A percentile compares a stretch with the other conserved stretches of the same genome.
phyloP scores from a whole-genome alignment of 2,888 invertebrate genomes.

The Agapostemon virescens region DNA sequence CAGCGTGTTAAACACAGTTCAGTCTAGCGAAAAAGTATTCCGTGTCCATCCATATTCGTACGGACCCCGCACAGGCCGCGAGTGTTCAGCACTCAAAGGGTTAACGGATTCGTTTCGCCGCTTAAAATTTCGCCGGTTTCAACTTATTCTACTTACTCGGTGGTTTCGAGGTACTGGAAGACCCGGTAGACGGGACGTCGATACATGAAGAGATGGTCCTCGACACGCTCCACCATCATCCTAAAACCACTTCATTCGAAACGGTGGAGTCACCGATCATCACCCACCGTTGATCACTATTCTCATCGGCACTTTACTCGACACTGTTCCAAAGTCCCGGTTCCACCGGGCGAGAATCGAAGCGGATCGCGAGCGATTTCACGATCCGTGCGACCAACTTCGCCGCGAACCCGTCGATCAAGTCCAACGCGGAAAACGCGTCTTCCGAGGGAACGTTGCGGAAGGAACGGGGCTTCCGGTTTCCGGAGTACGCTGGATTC shows the following conservation, averaged over 20 bases:
- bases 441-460: not conserved
- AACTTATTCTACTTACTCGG: constrained; percentile 86
- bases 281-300: constrained; percentile 62
- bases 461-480: too few species aligned
- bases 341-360: not conserved
- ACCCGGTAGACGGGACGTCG: constrained; percentile 90
- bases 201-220: constrained; percentile 89
- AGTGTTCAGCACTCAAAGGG: too few species aligned
- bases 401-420: not conserved
- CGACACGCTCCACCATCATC: constrained; percentile 88
- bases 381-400: not conserved
- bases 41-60: too few species aligned
- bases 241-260: constrained; percentile 78
- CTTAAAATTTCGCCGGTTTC: too few species aligned
- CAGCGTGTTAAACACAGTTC: too few species aligned
- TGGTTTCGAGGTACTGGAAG: constrained; percentile 90
- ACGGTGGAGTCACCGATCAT: constrained; percentile 68
- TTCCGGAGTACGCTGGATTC: constrained; percentile 9
- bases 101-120: too few species aligned
- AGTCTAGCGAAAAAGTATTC: too few species aligned
- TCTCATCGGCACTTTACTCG: constrained; percentile 28
- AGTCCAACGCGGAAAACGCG: not conserved
- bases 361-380: not conserved
- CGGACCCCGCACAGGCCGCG: too few species aligned
- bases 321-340: not conserved